Base-by-base conservation (phyloP, 2,888 invertebrate genomes). In the Bugulina stolonifera region DNA sequence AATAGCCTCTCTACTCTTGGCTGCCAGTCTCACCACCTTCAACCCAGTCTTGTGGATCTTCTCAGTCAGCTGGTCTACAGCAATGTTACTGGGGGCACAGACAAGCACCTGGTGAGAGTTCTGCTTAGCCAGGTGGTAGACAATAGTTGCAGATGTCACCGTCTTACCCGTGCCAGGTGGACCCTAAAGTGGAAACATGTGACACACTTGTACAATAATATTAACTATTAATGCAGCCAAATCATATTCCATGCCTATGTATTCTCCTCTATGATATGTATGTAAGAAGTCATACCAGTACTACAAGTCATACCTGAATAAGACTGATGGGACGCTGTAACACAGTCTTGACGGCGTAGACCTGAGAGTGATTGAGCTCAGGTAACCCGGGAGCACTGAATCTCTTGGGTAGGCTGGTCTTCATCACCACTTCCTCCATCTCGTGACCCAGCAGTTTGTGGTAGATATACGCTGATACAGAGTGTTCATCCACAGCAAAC, bases 91-190 rank as follows among this genome's bases (percentile, higher is more conserved):
- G 0, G 99, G 99, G 0, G 99, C 98, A 83, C 99, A 99, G 0
- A 99, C 99, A 0, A 99, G 87, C 0, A 99, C 96, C 54, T 87
- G 87, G 0, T 94, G 93, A 1, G 93, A 93, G 78, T 91, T 94
- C 81, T 96, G 94, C 80, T 94, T 91, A 0, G 94, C 95, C 73
- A 99, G 87, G 82, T 99, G 99, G 84, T 97, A 99, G 1, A 99
- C 99, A 77, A 99, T 95, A 0, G 98, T 97, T 0, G 99, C 99
- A 0, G 98, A 98, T 0, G 99, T 99, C 0, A 99, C 99, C 0
- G 99, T 99, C 86, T 99, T 99, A 2, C 98, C 98, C 0, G 98
- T 98, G 70, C 95, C 95, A 0, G 97, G 96, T 0, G 94, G 94
- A 0, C 94, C 87, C 85, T 85, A 75, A 18, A 55, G n/a, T 55